Base-by-base conservation (phyloP, 2,888 invertebrate species). In the Chorisops tibialis region DNA sequence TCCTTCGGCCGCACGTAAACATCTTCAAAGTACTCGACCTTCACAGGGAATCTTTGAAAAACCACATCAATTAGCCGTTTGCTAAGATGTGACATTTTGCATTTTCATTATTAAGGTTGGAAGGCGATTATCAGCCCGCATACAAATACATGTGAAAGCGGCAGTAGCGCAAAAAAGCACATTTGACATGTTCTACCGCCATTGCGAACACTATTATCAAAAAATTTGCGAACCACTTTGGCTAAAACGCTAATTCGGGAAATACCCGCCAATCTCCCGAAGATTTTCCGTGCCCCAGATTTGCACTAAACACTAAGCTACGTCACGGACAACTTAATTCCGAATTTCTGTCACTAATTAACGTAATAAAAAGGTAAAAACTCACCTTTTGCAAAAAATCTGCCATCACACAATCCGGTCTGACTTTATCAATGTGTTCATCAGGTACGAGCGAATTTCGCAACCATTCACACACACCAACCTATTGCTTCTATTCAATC, bases 381-480 rank as follows among this genome's bases (percentile, higher is more conserved):
- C 87, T 87, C 84, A 87, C 87, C 87, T 85, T 84, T 85, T 82
- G 85, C 83, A 84, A 85, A 84, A 84, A 79, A 84, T 86, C 85
- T 86, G 86, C 86, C 87, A 87, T 87, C 85, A 86, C 87, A 86
- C 64, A 67, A 61, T 62, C 63, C 59, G 62, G 54, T 59, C 60
- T 61, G 58, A 64, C 60, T 45, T 47, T 64, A 21, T 60, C 39
- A 56, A 12, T 64, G 62, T 64, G 22, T 51, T 59, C 59, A 59
- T 59, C 63, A 51, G 59, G 51, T 47, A 45, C 60, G 21, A 16
- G 35, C 35, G 18, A 43, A 41, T 21, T n/a, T 54, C 12, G 41
- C 51, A 54, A 45, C 11, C 16, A 11, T 43, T 39, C 54, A 22
- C 41, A 6, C 22, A 41, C 22, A 39, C 51, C 16, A 5, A 7